Conservation (phyloP, 2,113 vertebrate genomes). For the Cottus gobio region DNA sequence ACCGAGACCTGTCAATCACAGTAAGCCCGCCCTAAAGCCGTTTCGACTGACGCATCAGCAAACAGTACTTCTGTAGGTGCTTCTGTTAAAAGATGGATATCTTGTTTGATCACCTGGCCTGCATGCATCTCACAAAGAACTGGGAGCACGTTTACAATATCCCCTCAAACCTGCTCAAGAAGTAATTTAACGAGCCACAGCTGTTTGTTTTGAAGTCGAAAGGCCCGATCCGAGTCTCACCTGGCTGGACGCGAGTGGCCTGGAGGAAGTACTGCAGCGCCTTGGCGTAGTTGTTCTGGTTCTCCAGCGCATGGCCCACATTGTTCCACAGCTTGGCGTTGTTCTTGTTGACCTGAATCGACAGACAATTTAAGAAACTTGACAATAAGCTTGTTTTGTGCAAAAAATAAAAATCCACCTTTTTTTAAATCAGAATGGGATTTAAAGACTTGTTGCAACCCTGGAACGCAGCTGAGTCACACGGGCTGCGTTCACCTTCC, state of each 20-base stretch:
- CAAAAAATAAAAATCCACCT: too few species aligned
- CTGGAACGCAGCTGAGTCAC: background rate
- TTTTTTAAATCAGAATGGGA: background rate
- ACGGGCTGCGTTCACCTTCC: too few species aligned
- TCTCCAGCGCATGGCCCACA: constrained; percentile 96
- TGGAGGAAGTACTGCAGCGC: constrained; percentile 95
- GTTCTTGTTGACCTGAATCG: constrained; percentile 94
- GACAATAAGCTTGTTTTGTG: background rate
- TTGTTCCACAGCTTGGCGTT: constrained; percentile 99
- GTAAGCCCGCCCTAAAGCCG: too few species aligned
- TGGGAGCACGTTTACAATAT: background rate
- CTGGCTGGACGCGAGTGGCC: constrained; percentile 96
- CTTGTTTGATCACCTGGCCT: background rate
- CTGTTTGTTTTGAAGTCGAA: too few species aligned
- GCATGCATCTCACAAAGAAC: background rate
- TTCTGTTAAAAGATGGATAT: background rate
- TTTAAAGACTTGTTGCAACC: background rate
- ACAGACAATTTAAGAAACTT: background rate
- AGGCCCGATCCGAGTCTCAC: constrained; percentile 84
- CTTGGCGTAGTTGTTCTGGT: constrained; percentile 93
- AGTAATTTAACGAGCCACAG: too few species aligned
- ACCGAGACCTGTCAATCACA: too few species aligned
- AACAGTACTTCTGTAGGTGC: too few species aligned
- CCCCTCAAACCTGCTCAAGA: too few species aligned
- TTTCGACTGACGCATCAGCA: background rate